Percentiles rank a stretch among this genome's conserved stretches.
Evolutionary conservation across 2,113 vertebrate species (phyloP).

Genomic region (Dermatemys mawii): DNA sequence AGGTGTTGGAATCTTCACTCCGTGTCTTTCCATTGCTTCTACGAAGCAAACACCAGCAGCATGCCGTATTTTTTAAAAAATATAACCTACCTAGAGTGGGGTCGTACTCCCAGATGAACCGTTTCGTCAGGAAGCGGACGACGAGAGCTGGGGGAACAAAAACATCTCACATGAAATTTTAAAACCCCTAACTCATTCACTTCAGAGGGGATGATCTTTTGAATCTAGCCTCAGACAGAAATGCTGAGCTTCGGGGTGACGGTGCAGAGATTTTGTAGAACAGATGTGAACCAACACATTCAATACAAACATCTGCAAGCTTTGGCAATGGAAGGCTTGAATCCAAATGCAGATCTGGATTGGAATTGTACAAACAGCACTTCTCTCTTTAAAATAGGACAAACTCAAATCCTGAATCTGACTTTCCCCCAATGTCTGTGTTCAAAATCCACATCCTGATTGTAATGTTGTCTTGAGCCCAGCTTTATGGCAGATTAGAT

Average conservation of each 20-base stretch:
- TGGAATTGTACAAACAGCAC: background rate
- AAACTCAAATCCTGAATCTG: background rate
- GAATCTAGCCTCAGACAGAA: background rate
- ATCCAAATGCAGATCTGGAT: background rate
- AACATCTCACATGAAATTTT: constrained; percentile 8
- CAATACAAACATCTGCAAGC: background rate
- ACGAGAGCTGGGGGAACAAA: constrained; percentile 85
- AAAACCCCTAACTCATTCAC: background rate
- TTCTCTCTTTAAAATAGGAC: background rate
- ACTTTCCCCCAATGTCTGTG: background rate
- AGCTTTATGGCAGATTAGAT: background rate
- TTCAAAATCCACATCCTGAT: background rate
- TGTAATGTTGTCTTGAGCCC: background rate
- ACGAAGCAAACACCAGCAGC: rapidly evolving
- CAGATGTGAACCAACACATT: background rate
- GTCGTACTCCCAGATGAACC: constrained; percentile 99
- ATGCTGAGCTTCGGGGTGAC: background rate
- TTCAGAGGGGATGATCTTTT: background rate
- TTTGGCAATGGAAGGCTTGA: background rate
- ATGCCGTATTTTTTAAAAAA: background rate
- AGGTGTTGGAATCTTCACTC: background rate
- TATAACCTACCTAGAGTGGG: constrained; percentile 90
- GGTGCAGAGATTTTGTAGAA: background rate
- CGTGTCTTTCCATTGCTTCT: background rate
- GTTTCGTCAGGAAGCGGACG: constrained; percentile 95